phyloP scores from a whole-genome alignment of 2,888 invertebrate genomes.

The Aspidiotus rigidus region DNA sequence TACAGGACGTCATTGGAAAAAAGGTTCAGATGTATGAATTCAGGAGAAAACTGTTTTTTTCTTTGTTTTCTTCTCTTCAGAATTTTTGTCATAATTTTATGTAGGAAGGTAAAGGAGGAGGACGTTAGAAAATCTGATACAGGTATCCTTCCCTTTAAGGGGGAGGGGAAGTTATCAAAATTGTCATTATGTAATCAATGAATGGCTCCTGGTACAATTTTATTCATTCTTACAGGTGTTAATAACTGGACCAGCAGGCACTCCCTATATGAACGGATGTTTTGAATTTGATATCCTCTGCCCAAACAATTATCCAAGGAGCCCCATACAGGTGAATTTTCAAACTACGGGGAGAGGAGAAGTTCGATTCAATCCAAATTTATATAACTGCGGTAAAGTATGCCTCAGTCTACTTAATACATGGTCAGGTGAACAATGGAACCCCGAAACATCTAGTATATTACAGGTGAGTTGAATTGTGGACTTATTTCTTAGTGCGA shows the following conservation, averaged over 20 bases:
- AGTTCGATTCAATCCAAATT: conserved; percentile 84
- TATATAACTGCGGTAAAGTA: conserved; percentile 90
- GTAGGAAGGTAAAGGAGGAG: too few species aligned
- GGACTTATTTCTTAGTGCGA: too few species aligned
- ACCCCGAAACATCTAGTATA: conserved; percentile 84
- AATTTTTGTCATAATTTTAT: too few species aligned
- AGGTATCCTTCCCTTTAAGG: too few species aligned
- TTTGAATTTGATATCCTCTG: conserved; percentile 79
- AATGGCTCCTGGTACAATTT: too few species aligned
- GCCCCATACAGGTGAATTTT: conserved; percentile 81
- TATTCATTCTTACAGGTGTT: conserved; percentile 53
- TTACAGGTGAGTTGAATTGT: conserved; percentile 51
- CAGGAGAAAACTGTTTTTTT: too few species aligned
- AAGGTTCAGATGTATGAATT: too few species aligned
- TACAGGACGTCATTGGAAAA: too few species aligned
- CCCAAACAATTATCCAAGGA: conserved; percentile 70
- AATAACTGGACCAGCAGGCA: conserved; percentile 84
- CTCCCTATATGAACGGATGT: conserved; percentile 85
- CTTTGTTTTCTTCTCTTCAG: too few species aligned
- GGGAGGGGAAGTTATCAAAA: too few species aligned
- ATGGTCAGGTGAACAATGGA: conserved; percentile 60
- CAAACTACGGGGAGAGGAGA: conserved; percentile 82
- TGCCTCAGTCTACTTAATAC: conserved; percentile 92
- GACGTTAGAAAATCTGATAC: too few species aligned
- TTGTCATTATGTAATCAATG: too few species aligned